These are phyloP conservation scores for Euzophera pinguis DNA, from an alignment of 2,888 invertebrate species.

Conservation along the genomic window DNA sequence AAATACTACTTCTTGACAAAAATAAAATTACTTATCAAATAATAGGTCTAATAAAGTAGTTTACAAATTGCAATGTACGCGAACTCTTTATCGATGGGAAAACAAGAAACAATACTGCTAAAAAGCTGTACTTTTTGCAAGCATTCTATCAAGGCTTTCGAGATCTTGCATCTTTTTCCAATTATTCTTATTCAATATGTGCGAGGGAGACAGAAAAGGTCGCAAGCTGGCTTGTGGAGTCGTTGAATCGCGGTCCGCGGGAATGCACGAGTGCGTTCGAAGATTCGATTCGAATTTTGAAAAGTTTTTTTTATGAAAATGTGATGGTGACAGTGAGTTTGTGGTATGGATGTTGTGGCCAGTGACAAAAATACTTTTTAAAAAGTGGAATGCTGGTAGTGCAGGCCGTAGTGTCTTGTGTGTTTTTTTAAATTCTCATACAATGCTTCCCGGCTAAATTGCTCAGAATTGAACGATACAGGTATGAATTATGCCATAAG, in stretches of 20 bases:
- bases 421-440: neutral
- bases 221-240: constrained; percentile 23
- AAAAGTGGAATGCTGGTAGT: neutral
- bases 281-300: constrained; percentile 29
- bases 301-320: constrained; percentile 28
- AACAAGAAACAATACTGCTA: constrained; percentile 26
- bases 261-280: constrained; percentile 53
- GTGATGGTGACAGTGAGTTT: constrained; percentile 15
- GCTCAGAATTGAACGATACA: neutral
- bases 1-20: neutral
- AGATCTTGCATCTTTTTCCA: constrained; percentile 6
- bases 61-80: constrained; percentile 1
- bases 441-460: neutral
- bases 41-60: constrained; percentile 4
- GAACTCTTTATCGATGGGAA: constrained; percentile 16
- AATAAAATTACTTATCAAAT: neutral
- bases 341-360: neutral
- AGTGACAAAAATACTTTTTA: neutral
- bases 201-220: constrained; percentile 26
- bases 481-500: constrained; percentile 2
- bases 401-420: neutral
- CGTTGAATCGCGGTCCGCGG: constrained; percentile 38
- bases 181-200: neutral
- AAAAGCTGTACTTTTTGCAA: constrained; percentile 23
- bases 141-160: constrained; percentile 21